Evolutionary conservation across 1,140 invertebrate genomes (phyloP).

Genomic region (Apocrypta bakeri): DNA sequence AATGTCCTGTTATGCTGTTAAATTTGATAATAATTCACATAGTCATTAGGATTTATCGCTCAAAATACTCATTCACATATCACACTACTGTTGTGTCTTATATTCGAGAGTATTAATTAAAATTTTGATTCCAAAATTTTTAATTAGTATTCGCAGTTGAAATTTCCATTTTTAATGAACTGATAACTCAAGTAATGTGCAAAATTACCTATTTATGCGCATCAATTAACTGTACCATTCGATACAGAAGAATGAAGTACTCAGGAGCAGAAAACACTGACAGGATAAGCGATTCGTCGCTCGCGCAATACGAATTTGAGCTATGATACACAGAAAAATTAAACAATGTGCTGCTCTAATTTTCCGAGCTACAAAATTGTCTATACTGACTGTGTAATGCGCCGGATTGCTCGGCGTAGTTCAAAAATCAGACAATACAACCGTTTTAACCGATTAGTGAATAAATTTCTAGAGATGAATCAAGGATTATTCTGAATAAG

Average conservation of each 20-base stretch:
- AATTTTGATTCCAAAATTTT: slow-evolving; percentile 46
- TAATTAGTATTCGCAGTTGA: slow-evolving; percentile 29
- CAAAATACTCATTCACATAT: slow-evolving; percentile 6
- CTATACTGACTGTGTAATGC: slow-evolving; percentile 31
- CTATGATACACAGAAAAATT: background rate
- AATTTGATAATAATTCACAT: no score
- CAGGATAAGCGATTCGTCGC: slow-evolving; percentile 36
- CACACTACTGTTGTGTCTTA: background rate
- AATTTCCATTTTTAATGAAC: background rate
- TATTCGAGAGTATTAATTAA: slow-evolving; percentile 40
- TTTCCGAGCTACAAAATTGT: slow-evolving; percentile 33
- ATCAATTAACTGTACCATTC: background rate
- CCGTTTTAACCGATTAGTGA: slow-evolving; percentile 42
- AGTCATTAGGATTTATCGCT: background rate
- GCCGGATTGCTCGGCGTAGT: slow-evolving; percentile 54
- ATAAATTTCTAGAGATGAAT: slow-evolving; percentile 20
- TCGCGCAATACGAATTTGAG: slow-evolving; percentile 24
- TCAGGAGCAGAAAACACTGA: slow-evolving; percentile 13
- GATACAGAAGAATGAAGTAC: background rate
- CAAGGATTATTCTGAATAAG: slow-evolving; percentile 44
- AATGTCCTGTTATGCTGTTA: slow-evolving; percentile 47
- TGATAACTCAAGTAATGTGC: slow-evolving; percentile 36
- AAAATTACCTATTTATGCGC: background rate
- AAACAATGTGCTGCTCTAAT: background rate
- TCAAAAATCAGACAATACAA: slow-evolving; percentile 67